These are phyloP conservation scores for Phenacoccus solenopsis DNA, from an alignment of 1,140 invertebrate species.

Conservation along the genomic window DNA sequence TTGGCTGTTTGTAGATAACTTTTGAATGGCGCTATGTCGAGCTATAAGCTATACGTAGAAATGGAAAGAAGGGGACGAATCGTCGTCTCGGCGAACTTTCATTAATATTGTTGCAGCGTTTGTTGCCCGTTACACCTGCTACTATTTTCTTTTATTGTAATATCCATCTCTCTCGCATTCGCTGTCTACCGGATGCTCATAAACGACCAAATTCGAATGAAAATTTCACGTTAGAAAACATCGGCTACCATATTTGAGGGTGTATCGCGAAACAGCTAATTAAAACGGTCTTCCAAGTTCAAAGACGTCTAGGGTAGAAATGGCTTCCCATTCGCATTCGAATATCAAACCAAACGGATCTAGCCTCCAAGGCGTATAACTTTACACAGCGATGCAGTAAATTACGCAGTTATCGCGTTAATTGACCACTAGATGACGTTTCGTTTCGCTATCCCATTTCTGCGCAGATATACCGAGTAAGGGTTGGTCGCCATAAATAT, in stretches of 20 bases:
- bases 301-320: neutral
- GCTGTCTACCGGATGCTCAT: neutral
- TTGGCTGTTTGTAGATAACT: constrained; percentile 10
- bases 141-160: constrained; percentile 4
- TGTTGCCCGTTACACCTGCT: constrained; percentile 12
- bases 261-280: too few relatives aligned
- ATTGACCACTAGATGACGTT: constrained; percentile 1
- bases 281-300: too few relatives aligned
- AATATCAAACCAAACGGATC: neutral
- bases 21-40: neutral
- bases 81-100: neutral
- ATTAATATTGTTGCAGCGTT: constrained; percentile 7
- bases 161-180: neutral
- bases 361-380: neutral
- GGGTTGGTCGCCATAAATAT: neutral
- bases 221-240: too few relatives aligned
- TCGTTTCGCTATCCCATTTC: neutral
- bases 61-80: neutral
- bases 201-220: too few relatives aligned
- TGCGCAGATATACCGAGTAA: neutral
- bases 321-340: neutral
- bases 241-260: too few relatives aligned
- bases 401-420: neutral
- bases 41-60: neutral
- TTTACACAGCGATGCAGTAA: neutral